Percentiles rank a stretch among this genome's conserved stretches.
These are phyloP conservation scores for Lithophane leautieri DNA, from an alignment of 2,888 invertebrate genomes.

Conservation along the genomic window DNA sequence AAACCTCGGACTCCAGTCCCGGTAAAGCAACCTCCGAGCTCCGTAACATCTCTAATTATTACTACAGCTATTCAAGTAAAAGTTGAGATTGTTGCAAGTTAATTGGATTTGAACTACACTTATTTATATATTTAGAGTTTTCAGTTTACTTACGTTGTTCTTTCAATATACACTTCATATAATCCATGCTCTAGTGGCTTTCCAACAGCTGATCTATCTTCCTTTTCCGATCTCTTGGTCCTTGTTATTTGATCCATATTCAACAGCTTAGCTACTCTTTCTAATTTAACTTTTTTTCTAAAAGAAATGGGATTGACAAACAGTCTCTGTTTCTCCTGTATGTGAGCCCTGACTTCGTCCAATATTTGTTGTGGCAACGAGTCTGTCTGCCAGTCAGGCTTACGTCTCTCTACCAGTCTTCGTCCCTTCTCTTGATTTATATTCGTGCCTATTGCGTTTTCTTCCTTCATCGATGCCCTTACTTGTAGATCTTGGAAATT, in stretches of 20 bases:
- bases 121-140: not conserved
- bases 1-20: no score
- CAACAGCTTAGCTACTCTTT: constrained; percentile 80
- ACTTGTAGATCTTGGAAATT: constrained; percentile 59
- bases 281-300: constrained; percentile 80
- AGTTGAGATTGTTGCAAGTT: not conserved
- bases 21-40: no score
- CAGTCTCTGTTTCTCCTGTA: constrained; percentile 73
- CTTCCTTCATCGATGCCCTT: constrained; percentile 25
- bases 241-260: constrained; percentile 78
- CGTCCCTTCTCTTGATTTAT: constrained; percentile 32
- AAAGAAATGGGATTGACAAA: constrained; percentile 75
- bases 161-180: constrained; percentile 80
- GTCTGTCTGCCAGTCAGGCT: constrained; percentile 80
- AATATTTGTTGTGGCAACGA: constrained; percentile 75
- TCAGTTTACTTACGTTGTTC: constrained; percentile 78
- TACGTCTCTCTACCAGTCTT: constrained; percentile 8
- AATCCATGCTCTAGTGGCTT: constrained; percentile 31
- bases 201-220: constrained; percentile 2
- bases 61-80: constrained; percentile 23
- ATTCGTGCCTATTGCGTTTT: constrained; percentile 10
- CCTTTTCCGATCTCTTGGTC: constrained; percentile 67
- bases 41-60: no score
- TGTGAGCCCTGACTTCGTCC: constrained; percentile 81
- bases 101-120: constrained; percentile 5